Evolutionary conservation across 2,797 vertebrate species (phyloP).

Genomic region (Propithecus deckenii): DNA sequence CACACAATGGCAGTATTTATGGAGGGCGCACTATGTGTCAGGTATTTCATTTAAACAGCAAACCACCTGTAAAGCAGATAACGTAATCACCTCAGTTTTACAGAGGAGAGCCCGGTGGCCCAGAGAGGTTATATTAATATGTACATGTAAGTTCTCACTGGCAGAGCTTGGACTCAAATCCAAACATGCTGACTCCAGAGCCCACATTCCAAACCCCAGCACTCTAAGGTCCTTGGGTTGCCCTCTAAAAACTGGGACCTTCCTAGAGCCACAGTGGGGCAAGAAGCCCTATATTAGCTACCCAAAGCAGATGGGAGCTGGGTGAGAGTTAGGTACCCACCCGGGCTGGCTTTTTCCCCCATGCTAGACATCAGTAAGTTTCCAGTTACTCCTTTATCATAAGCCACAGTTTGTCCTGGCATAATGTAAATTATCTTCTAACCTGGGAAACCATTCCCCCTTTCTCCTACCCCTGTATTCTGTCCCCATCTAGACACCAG

Average conservation of each 20-base stretch:
- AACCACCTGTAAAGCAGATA: neutral
- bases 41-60: neutral
- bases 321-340: neutral
- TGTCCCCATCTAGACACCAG: neutral
- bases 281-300: neutral
- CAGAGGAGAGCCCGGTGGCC: neutral
- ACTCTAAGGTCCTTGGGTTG: neutral
- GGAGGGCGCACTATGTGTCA: too few relatives aligned
- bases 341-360: neutral
- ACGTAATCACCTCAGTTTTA: neutral
- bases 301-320: neutral
- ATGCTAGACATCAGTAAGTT: neutral
- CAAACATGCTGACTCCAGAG: neutral
- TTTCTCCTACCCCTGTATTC: neutral
- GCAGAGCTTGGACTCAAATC: neutral
- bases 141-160: neutral
- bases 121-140: neutral
- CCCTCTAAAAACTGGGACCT: neutral
- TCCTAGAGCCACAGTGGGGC: neutral
- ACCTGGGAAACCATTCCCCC: neutral
- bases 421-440: neutral
- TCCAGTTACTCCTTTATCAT: neutral
- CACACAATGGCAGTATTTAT: neutral
- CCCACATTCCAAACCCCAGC: neutral
- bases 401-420: neutral